These are phyloP conservation scores for Lysiphlebus fabarum DNA, from an alignment of 1,140 invertebrate species.

Conservation along the genomic window DNA sequence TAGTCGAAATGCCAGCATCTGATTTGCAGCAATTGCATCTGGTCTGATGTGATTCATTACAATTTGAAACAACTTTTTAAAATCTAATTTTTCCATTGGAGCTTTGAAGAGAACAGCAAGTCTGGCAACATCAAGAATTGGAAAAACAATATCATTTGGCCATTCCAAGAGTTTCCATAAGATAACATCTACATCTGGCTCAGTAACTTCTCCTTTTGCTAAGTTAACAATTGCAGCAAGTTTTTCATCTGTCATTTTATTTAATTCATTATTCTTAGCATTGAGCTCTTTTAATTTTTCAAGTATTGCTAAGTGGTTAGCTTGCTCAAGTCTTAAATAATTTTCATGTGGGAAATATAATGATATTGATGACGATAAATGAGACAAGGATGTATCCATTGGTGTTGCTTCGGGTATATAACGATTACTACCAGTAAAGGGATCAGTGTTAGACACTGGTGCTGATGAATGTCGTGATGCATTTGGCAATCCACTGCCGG, in stretches of 20 bases:
- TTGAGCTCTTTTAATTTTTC: conserved; percentile 72
- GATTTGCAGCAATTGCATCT: conserved; percentile 63
- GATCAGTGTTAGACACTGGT: conserved; percentile 14
- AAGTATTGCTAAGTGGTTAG: conserved; percentile 61
- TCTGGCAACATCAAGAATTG: conserved; percentile 79
- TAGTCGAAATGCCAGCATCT: conserved; percentile 72
- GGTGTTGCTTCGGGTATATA: conserved; percentile 17
- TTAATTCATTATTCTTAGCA: conserved; percentile 54
- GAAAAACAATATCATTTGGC: conserved; percentile 80
- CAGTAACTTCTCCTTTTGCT: conserved; percentile 47
- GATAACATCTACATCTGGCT: conserved; percentile 49
- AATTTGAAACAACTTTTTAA: conserved; percentile 46
- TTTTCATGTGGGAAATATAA: conserved; percentile 44
- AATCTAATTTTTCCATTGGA: conserved; percentile 62
- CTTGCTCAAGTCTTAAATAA: conserved; percentile 65
- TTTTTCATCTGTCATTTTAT: conserved; percentile 56
- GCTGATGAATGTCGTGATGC: neutral
- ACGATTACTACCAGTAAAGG: conserved; percentile 23
- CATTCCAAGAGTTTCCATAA: conserved; percentile 71
- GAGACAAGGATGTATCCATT: conserved; percentile 14
- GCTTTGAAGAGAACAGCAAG: conserved; percentile 68
- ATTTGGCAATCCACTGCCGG: conserved; percentile 43
- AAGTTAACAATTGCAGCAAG: conserved; percentile 63
- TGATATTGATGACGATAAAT: conserved; percentile 35
- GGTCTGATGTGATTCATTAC: conserved; percentile 46